Evolutionary conservation across 1,140 invertebrate genomes (phyloP), one percentile per base, ranked within the genome.

Genomic region (Drosophila quadrilineata): DNA sequence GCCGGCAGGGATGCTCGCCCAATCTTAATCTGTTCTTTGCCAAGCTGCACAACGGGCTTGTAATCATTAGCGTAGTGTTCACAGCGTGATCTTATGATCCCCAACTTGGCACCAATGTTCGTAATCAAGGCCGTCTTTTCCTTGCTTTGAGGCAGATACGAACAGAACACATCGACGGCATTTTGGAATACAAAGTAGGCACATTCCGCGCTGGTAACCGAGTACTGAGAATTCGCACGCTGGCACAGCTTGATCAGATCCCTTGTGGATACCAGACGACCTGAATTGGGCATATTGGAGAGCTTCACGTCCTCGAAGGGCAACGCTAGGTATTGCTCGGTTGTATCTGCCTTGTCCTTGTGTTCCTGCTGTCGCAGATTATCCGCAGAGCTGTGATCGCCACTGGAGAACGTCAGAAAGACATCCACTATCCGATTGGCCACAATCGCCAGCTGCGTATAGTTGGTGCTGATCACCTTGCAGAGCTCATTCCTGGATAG

Each of bases 231-330:
- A 14, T 93, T 91, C 5, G 96, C 93, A 80, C 98, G 92, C 8
- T 93, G 91, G 87, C 97, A 98, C 94, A 97, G 97, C 90, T 98
- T 98, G 57, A 99, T 94, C 6, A 99, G 91, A 92, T 99, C 98
- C 71, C 97, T 93, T 0, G 95, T 95, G 0, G 95, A 95, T 12
- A 93, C 94, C 10, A 94, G 88, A 75, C 95, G 91, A 2, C 92
- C 92, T 0, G 79, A 88, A 41, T 86, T 84, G 12, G 89, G 56
- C 6, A 67, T 70, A 24, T 31, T 45, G 9, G 64, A 19, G 0
- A 80, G 22, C 2, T 69, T 28, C 2, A 88, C 52, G 19, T 86
- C 65, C 46, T 89, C 82, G 10, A 80, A 88, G 2, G 84, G 85
- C 33, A 89, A 29, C 0, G 82, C 65, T n/a, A 76, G 28, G 59